Percentiles rank a stretch among this genome's conserved stretches.
phyloP scores from a whole-genome alignment of 2,888 invertebrate genomes.

The Seira ritae region DNA sequence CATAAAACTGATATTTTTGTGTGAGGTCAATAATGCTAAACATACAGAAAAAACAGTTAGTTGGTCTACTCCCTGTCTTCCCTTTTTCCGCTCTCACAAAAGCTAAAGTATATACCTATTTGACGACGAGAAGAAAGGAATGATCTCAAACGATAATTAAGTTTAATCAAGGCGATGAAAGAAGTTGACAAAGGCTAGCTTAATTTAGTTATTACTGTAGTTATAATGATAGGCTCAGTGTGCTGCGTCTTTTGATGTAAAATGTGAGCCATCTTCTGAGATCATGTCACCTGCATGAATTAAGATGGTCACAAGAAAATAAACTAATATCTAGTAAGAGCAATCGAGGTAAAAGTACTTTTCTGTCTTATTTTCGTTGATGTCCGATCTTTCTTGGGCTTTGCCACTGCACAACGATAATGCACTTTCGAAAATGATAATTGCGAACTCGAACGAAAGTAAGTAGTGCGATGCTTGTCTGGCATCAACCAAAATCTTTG shows the following conservation, averaged over 20 bases:
- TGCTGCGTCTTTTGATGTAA: background rate
- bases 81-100: background rate
- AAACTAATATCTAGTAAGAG: background rate
- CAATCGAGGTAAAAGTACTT: no score
- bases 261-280: background rate
- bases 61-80: background rate
- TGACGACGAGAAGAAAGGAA: no score
- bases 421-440: no score
- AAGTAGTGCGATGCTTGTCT: background rate
- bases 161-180: background rate
- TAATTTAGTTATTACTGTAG: background rate
- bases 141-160: no score
- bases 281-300: slow-evolving; percentile 58
- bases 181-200: no score
- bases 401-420: no score
- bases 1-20: background rate
- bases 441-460: no score
- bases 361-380: no score
- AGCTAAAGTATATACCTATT: no score
- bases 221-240: background rate
- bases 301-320: slow-evolving; percentile 31
- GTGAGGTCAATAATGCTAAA: background rate
- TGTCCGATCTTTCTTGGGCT: no score
- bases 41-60: background rate
- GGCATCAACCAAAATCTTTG: background rate